Evolutionary conservation across 2,113 vertebrate species (phyloP), one percentile per base, ranked within the genome.

Genomic region (Chitala chitala): DNA sequence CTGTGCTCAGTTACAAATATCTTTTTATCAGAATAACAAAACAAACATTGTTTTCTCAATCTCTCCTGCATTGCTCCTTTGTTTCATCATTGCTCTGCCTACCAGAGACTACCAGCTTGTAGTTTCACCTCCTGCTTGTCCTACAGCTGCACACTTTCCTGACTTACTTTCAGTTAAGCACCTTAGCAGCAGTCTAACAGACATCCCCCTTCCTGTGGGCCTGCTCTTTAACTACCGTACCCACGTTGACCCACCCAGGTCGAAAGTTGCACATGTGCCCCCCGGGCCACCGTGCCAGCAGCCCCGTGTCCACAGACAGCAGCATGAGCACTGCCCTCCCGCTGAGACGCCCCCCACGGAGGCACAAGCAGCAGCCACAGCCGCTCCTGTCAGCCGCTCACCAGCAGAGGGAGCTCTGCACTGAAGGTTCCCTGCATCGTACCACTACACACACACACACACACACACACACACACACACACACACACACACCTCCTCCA

Each of bases 261-360:
- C 86, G 89, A 29, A 90, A 90, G 72, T 90, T 89, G 83, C 85
- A 89, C 68, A 87, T 87, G 42, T 77, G 81, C n/a, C 86, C 91
- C 36, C 91, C 92, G 75, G 94, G 93, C 77, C 93, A 91, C 26
- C 86, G 95, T 75, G 93, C 95, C 75, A 94, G 94, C 77, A 97
- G 95, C 78, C 95, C 95, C 0, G 88, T 98, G 76, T 98, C 95
- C 61, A 97, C 95, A 0, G 95, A 98, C 88, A 96, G 95, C 86
- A 97, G 94, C 85, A 91, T 96, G 92, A 97, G 95, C 75, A 90
- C 95, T 71, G 94, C 92, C 31, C 83, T 95, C 12, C 91, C 93
- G 82, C 95, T 95, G 84, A 97, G 92, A 84, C 90, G 95, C 54
- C 92, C 93, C 55, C 86, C 92, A 82, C 94, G 93, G 86, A 94